Conservation (phyloP, 2,113 vertebrate genomes). For the Chlorocebus sabaeus region DNA sequence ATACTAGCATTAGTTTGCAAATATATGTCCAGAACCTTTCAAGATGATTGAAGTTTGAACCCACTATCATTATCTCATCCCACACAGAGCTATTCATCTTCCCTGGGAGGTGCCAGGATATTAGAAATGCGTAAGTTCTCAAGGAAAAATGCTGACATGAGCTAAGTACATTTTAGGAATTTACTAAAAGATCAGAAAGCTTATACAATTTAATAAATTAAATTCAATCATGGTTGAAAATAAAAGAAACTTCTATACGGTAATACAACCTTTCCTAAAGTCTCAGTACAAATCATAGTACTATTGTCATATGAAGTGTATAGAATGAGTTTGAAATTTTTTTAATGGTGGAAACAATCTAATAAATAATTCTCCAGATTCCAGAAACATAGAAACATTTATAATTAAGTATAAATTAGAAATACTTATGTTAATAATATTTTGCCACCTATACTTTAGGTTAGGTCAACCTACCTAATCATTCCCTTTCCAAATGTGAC, state of each 20-base stretch:
- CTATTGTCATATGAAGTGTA: not conserved
- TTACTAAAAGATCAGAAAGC: not conserved
- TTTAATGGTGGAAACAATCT: not conserved
- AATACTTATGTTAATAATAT: not conserved
- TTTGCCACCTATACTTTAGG: not conserved
- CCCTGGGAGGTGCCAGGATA: not conserved
- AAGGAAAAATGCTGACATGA: slow-evolving; percentile 20
- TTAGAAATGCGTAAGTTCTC: not conserved
- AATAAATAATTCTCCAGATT: not conserved
- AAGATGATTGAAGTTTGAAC: slow-evolving; percentile 30
- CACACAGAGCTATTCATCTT: not conserved
- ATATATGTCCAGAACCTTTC: slow-evolving; percentile 46
- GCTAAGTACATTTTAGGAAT: not conserved
- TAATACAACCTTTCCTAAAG: not conserved
- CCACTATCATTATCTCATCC: not conserved
- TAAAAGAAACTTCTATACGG: not conserved
- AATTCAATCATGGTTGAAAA: not conserved
- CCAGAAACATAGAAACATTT: not conserved
- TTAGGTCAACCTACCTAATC: not conserved
- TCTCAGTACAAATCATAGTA: not conserved
- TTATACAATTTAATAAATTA: not conserved
- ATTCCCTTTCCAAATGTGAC: not conserved
- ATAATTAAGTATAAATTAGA: not conserved
- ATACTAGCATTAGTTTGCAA: slow-evolving; percentile 38
- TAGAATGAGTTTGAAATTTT: not conserved